Evolutionary conservation across 2,888 invertebrate genomes (phyloP).

Genomic region (Scrobipalpa atriplicella): DNA sequence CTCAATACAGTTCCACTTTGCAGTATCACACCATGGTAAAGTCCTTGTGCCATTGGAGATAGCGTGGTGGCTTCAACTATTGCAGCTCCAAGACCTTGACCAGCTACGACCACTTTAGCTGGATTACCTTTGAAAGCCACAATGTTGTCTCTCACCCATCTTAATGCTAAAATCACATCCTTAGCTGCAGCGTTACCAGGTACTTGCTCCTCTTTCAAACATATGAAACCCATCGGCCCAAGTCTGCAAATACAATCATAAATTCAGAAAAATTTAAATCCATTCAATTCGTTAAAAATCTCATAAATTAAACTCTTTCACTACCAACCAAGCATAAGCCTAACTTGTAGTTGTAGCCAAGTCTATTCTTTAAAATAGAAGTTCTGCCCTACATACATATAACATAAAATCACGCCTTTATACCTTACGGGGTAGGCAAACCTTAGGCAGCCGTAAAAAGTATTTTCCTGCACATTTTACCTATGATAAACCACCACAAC

Average conservation of each 20-base stretch:
- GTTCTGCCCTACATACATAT: too few relatives aligned
- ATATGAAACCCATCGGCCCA: conserved; percentile 67
- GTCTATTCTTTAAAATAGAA: too few relatives aligned
- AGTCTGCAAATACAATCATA: conserved; percentile 47
- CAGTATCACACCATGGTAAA: conserved; percentile 68
- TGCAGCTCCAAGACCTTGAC: conserved; percentile 71
- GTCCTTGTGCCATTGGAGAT: conserved; percentile 53
- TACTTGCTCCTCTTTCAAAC: conserved; percentile 57
- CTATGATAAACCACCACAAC: conserved; percentile 66
- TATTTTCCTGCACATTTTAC: conserved; percentile 41
- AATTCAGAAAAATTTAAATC: not conserved
- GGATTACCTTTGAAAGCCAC: conserved; percentile 72
- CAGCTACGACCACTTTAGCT: conserved; percentile 60
- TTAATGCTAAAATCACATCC: conserved; percentile 63
- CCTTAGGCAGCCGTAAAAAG: not conserved
- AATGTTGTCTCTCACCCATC: conserved; percentile 74
- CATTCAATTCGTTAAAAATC: not conserved
- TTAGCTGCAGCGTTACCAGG: conserved; percentile 72
- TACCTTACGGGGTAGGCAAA: too few relatives aligned
- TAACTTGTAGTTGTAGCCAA: too few relatives aligned
- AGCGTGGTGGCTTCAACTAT: conserved; percentile 64
- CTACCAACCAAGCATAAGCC: too few relatives aligned
- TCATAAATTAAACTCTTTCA: too few relatives aligned
- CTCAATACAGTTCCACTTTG: conserved; percentile 70
- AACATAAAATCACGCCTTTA: too few relatives aligned